Conservation (phyloP, 2,888 invertebrate genomes). For the Hydrotaea diabolus region DNA sequence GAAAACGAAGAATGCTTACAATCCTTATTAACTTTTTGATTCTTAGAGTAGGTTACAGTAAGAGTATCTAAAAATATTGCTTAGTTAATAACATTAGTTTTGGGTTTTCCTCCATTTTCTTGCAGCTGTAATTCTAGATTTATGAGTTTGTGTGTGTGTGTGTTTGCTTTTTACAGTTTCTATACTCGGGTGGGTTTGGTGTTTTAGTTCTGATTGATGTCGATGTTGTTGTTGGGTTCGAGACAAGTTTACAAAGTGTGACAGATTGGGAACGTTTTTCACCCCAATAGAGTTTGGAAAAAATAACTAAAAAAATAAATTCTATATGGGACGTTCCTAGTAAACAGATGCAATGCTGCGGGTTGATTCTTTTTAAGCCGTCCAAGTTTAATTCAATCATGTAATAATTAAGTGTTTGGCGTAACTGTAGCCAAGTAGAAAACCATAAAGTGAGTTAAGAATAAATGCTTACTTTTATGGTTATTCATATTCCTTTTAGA, state of each 20-base stretch:
- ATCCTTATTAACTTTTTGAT: constrained; percentile 23
- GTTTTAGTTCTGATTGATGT: background rate
- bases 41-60: constrained; percentile 41
- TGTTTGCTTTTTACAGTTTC: constrained; percentile 34
- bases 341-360: too few species aligned
- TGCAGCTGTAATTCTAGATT: constrained; percentile 11
- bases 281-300: too few species aligned
- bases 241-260: constrained; percentile 43
- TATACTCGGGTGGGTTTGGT: constrained; percentile 56
- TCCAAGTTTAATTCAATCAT: too few species aligned
- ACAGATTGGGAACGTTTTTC: constrained; percentile 2
- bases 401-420: too few species aligned
- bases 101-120: constrained; percentile 18
- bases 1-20: background rate
- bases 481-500: too few species aligned
- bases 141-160: constrained; percentile 8
- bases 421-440: too few species aligned
- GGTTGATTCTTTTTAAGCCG: too few species aligned
- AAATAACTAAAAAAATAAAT: too few species aligned
- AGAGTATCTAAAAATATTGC: constrained; percentile 74
- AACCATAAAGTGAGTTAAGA: too few species aligned
- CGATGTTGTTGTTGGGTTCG: constrained; percentile 4
- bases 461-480: too few species aligned
- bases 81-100: constrained; percentile 71
- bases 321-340: too few species aligned